Conservation (phyloP, 2,888 invertebrate species). For the Acrocyrtus sp. region DNA sequence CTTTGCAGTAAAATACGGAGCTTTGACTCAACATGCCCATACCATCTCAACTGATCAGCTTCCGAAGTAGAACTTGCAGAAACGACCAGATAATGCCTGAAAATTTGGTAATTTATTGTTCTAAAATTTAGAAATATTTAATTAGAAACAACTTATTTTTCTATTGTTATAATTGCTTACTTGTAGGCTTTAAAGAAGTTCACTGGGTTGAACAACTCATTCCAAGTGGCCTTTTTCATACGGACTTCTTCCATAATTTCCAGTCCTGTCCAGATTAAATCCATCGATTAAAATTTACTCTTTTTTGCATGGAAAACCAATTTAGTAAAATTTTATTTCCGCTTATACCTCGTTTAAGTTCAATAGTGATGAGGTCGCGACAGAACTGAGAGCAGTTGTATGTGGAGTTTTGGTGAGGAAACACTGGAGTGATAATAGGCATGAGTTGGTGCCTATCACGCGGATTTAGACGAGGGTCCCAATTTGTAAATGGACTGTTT, state of each 20-base stretch:
- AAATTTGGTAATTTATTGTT: too few relatives aligned
- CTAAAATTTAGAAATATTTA: too few relatives aligned
- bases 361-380: constrained; percentile 90
- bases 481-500: constrained; percentile 86
- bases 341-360: constrained; percentile 79
- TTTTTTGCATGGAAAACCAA: too few relatives aligned
- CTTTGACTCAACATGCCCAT: constrained; percentile 96
- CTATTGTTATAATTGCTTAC: too few relatives aligned
- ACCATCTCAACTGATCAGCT: constrained; percentile 95
- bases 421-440: constrained; percentile 99
- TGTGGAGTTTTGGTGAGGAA: constrained; percentile 99
- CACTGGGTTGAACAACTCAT: constrained; percentile 91
- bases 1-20: constrained; percentile 91
- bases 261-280: too few relatives aligned
- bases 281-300: too few relatives aligned
- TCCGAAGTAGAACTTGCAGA: constrained; percentile 82
- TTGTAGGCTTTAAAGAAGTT: constrained; percentile 90
- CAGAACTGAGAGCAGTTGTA: constrained; percentile 97
- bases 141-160: too few relatives aligned
- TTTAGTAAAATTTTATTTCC: too few relatives aligned
- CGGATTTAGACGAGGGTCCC: constrained; percentile 96
- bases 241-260: constrained; percentile 85
- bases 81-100: constrained; percentile 94
- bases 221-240: constrained; percentile 85
- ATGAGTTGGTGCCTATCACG: constrained; percentile 94